Conservation (phyloP, 2,888 invertebrate genomes). For the Clanis bilineata region DNA sequence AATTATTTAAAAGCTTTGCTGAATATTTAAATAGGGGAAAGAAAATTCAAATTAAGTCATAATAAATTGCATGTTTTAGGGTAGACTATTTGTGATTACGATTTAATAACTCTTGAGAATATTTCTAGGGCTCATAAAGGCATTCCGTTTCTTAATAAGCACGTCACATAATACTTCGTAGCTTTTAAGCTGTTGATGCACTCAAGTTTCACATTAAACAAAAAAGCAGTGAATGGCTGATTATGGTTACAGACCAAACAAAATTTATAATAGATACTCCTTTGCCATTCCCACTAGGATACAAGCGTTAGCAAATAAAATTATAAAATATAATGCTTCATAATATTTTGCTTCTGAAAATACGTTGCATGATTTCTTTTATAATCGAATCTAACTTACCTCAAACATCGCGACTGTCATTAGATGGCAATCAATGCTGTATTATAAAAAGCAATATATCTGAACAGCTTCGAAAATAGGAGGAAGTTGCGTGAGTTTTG, state of each 20-base stretch:
- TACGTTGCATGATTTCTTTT: not conserved
- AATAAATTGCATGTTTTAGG: not conserved
- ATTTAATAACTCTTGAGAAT: no score
- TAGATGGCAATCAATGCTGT: constrained; percentile 33
- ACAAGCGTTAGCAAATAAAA: no score
- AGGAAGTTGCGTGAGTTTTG: constrained; percentile 25
- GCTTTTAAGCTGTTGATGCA: no score
- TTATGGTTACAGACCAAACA: not conserved
- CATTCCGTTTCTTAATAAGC: no score
- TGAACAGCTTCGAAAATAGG: constrained; percentile 22
- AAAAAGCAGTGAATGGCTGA: not conserved
- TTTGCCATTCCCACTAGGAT: not conserved
- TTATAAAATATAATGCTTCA: not conserved
- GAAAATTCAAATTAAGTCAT: not conserved
- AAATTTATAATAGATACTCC: not conserved
- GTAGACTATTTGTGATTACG: no score
- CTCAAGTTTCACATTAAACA: no score
- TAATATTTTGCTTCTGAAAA: not conserved
- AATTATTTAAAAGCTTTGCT: not conserved
- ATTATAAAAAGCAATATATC: constrained; percentile 31
- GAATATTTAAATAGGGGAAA: not conserved
- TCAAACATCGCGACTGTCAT: constrained; percentile 31
- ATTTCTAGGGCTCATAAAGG: no score
- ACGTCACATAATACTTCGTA: no score
- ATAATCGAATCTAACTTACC: constrained; percentile 15